Evolutionary conservation across 2,888 invertebrate species (phyloP), one percentile per base, ranked within the genome.

Genomic region (Orgyia antiqua): DNA sequence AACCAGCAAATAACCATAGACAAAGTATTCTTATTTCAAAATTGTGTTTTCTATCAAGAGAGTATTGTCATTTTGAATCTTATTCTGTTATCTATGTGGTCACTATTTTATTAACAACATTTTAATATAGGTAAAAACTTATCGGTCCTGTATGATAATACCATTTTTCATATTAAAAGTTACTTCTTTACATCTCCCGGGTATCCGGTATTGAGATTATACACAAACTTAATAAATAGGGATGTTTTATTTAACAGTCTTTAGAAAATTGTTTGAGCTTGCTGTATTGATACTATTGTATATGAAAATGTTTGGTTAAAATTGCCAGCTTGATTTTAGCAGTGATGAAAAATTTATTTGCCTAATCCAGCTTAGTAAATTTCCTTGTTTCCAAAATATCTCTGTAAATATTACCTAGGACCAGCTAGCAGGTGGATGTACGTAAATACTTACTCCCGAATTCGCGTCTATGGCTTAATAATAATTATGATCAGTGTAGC

Each of bases 81-180:
- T 40, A 29, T 26, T 0, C 0, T 0, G 0, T 18, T 1, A 0
- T 0, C 0, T 0, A 2, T 34, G 36, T 29, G 29, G 40, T 45
- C 24, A 24, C 35, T 13, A 34, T 45, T 51, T 29, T 29, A 23
- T 44, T 46, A 25, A 25, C 8, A 10, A 23, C 3, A 10, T 13
- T n/a, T 10, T n/a, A 27, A 29, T 28, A 33, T 36, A 33, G 27
- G 24, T 7, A 28, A 25, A 15, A 18, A 10, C 11, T 21, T 27
- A 11, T 42, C 57, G 52, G 58, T 56, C 45, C 46, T 45, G 58
- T 69, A 78, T 74, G 72, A 80, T 83, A 83, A 83, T 83, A 69
- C 70, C 73, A 82, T 83, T 83, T 83, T 83, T 83, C 83, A 77
- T 75, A 83, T 83, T 83, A 83, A 83, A 82, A 83, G 65, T 82